Evolutionary conservation across 2,113 vertebrate species (phyloP).

Genomic region (Corythornis madagascariensis): DNA sequence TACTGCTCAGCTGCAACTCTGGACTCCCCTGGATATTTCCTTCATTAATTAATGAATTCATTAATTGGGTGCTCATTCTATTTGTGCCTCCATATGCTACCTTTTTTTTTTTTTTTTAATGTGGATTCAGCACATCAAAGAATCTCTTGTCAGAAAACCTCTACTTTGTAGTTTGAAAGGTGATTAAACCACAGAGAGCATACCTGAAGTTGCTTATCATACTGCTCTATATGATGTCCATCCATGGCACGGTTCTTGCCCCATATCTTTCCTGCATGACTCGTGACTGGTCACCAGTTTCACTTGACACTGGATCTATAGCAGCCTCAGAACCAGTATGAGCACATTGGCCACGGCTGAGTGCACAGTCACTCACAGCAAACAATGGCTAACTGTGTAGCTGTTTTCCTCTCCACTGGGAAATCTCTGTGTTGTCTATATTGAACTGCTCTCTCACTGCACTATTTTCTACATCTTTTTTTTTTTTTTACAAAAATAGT

Average conservation of each 20-base stretch:
- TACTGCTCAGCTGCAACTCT: not conserved
- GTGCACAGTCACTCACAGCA: not conserved
- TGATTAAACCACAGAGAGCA: not conserved
- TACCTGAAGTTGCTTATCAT: not conserved
- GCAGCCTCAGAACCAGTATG: not conserved
- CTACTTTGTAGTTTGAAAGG: not conserved
- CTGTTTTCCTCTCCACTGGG: constrained; percentile 1
- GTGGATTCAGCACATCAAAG: not conserved
- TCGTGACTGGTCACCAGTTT: not conserved
- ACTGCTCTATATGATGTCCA: not conserved
- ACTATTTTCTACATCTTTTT: not conserved
- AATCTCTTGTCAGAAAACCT: not conserved
- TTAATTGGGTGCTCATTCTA: not conserved
- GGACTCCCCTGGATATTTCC: not conserved
- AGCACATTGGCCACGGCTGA: not conserved
- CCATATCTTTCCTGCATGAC: not conserved
- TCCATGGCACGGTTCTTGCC: not conserved
- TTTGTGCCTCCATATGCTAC: not conserved
- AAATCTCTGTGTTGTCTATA: not conserved
- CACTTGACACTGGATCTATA: not conserved
- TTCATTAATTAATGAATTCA: not conserved
- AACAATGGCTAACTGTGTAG: constrained; percentile 9
- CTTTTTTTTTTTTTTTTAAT: not conserved
- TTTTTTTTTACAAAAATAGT: not conserved
- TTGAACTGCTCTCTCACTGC: not conserved